Evolutionary conservation across 2,888 invertebrate genomes (phyloP).

Genomic region (Lasiommata megera): DNA sequence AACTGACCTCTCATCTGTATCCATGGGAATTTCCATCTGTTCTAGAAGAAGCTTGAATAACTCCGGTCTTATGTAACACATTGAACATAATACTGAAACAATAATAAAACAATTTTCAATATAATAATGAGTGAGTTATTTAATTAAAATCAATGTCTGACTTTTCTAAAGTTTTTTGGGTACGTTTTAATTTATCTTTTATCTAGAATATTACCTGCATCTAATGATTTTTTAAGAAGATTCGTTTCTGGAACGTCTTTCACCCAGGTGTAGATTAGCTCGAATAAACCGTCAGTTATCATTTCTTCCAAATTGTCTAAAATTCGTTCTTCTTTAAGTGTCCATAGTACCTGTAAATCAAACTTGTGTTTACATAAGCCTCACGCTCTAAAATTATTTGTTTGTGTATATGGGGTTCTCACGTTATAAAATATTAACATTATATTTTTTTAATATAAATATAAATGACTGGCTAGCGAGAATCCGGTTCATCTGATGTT

Average conservation of each 20-base stretch:
- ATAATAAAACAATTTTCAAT: too few species aligned
- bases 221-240: constrained; percentile 91
- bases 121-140: too few species aligned
- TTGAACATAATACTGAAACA: constrained; percentile 86
- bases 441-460: too few species aligned
- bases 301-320: constrained; percentile 84
- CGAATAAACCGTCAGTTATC: constrained; percentile 88
- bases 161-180: too few species aligned
- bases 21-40: constrained; percentile 84
- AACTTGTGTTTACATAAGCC: not conserved
- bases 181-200: not conserved
- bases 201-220: constrained; percentile 74
- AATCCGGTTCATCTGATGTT: too few species aligned
- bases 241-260: constrained; percentile 85
- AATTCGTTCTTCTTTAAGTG: constrained; percentile 83
- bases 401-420: too few species aligned
- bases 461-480: too few species aligned
- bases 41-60: constrained; percentile 88
- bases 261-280: constrained; percentile 89
- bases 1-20: constrained; percentile 61
- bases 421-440: too few species aligned
- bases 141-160: too few species aligned
- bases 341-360: constrained; percentile 66
- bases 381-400: too few species aligned
- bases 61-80: constrained; percentile 91